Percentiles rank a stretch among this genome's conserved stretches.
Conservation (phyloP, 2,888 invertebrate genomes). For the Glaucopsyche alexis region DNA sequence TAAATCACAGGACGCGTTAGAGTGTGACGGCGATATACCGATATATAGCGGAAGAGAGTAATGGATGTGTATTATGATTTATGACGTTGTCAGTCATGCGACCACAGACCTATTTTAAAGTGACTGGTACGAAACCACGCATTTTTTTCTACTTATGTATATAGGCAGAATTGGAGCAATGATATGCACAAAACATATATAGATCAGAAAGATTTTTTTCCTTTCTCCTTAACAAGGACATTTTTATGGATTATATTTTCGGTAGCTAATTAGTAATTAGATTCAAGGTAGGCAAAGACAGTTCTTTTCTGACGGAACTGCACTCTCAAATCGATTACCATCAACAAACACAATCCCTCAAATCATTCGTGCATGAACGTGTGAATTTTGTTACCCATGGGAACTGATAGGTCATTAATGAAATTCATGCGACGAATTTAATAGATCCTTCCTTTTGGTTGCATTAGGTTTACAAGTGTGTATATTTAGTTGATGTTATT, state of each 20-base stretch:
- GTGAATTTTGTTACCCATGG: constrained; percentile 8
- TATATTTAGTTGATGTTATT: neutral
- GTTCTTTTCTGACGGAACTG: constrained; percentile 1
- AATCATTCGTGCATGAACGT: constrained; percentile 11
- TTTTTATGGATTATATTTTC: neutral
- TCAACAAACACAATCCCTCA: constrained; percentile 9
- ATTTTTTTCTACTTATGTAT: neutral
- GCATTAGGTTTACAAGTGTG: neutral
- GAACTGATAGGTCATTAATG: constrained; percentile 4
- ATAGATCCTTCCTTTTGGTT: neutral
- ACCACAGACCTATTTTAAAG: constrained; percentile 44
- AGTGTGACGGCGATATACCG: constrained; percentile 60
- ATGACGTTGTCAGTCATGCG: constrained; percentile 46
- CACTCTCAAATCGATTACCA: constrained; percentile 8
- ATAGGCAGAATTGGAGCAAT: neutral
- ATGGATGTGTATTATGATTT: constrained; percentile 49
- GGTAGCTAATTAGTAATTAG: neutral
- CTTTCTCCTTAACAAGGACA: neutral
- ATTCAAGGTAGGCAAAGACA: neutral
- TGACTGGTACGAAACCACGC: constrained; percentile 1
- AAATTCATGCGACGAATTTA: constrained; percentile 3
- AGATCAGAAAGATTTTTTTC: neutral
- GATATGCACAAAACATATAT: neutral
- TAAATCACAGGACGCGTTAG: constrained; percentile 55
- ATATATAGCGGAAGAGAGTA: constrained; percentile 57